These are phyloP conservation scores for Rhizoglyphus robini DNA, from an alignment of 1,140 invertebrate species.

Conservation along the genomic window DNA sequence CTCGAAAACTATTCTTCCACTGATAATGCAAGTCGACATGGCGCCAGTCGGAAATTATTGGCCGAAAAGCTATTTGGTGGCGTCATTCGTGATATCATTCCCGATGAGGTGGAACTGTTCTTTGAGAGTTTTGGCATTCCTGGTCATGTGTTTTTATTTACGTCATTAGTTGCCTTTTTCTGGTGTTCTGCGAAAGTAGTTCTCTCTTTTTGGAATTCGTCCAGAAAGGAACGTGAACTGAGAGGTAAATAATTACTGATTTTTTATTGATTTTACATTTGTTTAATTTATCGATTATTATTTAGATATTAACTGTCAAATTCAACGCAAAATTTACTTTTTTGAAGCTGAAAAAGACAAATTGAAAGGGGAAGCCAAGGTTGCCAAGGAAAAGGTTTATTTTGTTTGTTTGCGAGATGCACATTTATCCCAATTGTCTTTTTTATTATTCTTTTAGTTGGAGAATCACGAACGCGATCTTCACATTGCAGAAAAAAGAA, in stretches of 20 bases:
- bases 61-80: background rate
- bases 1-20: too few relatives aligned
- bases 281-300: background rate
- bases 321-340: conserved; percentile 10
- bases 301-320: conserved; percentile 13
- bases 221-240: conserved; percentile 2
- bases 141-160: background rate
- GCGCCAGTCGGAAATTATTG: background rate
- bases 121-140: conserved; percentile 10
- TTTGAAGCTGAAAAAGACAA: conserved; percentile 18
- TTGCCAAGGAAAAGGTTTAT: background rate
- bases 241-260: conserved; percentile 5
- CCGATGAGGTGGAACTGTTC: conserved; percentile 16
- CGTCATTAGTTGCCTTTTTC: conserved; percentile 4
- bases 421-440: too few relatives aligned
- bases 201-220: background rate
- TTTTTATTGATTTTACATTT: background rate
- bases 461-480: background rate
- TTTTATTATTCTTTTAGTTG: background rate
- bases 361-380: background rate
- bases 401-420: conserved; percentile 1
- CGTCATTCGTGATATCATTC: conserved; percentile 10
- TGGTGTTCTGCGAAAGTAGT: conserved; percentile 15
- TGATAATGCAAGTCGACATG: background rate
- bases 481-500: background rate